Conservation (phyloP, 2,888 invertebrate genomes). For the Habrosyne pyritoides region DNA sequence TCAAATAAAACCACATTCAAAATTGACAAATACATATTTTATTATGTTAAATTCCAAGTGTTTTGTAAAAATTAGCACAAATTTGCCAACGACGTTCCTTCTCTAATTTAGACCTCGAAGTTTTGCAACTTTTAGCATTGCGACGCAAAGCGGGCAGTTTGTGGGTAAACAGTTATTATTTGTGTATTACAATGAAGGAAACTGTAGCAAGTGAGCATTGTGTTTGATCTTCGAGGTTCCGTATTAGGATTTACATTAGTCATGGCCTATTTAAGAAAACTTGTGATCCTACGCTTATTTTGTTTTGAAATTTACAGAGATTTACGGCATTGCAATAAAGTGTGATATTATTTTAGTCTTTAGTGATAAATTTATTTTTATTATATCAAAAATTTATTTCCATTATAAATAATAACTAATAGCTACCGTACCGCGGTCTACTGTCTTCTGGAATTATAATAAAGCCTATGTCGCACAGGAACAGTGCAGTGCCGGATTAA, state of each 20-base stretch:
- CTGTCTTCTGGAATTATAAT: too few species aligned
- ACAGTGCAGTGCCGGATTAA: too few species aligned
- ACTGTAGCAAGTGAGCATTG: conserved; percentile 22
- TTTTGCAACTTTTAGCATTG: background rate
- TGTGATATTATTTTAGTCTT: too few species aligned
- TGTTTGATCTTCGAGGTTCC: conserved; percentile 12
- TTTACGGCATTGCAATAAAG: too few species aligned
- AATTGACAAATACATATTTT: background rate
- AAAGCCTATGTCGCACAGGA: too few species aligned
- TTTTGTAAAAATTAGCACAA: background rate
- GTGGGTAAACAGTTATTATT: conserved; percentile 17
- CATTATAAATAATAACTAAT: too few species aligned
- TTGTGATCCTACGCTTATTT: background rate
- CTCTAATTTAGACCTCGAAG: background rate
- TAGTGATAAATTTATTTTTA: too few species aligned
- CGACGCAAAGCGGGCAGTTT: background rate
- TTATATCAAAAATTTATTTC: too few species aligned
- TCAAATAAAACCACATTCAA: background rate
- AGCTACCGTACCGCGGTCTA: too few species aligned
- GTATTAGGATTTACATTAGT: background rate
- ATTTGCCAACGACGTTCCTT: background rate
- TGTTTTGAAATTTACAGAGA: too few species aligned
- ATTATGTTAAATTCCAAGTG: background rate
- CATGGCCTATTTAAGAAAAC: background rate
- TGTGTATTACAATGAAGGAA: conserved; percentile 17